Evolutionary conservation across 2,113 vertebrate genomes (phyloP).

Genomic region (Poecile atricapillus): DNA sequence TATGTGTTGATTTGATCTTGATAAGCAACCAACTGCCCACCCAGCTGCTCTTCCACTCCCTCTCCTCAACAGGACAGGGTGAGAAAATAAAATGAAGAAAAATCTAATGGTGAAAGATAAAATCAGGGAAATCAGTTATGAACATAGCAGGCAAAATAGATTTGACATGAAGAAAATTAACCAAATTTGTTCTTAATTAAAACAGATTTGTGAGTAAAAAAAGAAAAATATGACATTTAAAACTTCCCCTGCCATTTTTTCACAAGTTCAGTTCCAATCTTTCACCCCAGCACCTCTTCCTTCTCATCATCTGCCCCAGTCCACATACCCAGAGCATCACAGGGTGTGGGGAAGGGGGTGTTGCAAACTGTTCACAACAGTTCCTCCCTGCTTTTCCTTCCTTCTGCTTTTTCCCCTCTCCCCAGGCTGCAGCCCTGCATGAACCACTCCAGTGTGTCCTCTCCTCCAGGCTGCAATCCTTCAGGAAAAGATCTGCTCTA

Average conservation of each 20-base stretch:
- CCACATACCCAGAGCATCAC: fast-evolving
- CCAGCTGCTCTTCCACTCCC: not conserved
- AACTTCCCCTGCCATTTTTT: not conserved
- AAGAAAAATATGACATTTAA: not conserved
- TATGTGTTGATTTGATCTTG: not conserved
- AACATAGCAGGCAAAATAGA: not conserved
- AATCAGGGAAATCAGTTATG: not conserved
- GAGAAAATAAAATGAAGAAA: not conserved
- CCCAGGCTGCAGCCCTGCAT: not conserved
- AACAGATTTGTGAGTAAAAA: not conserved
- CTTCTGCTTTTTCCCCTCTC: not conserved
- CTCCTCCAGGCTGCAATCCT: not conserved
- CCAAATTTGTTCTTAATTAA: not conserved
- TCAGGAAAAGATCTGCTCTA: not conserved
- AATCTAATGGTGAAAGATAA: not conserved
- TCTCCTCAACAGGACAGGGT: not conserved
- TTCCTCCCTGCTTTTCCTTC: not conserved
- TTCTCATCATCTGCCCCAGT: not conserved
- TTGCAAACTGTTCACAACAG: not conserved
- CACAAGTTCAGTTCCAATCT: not conserved
- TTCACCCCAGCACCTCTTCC: not conserved
- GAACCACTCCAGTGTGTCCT: not conserved
- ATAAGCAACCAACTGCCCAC: not conserved
- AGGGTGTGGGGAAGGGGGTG: fast-evolving
- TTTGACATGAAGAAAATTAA: not conserved